Conservation (phyloP, 1,140 invertebrate species). For the Penaeus vannamei region DNA sequence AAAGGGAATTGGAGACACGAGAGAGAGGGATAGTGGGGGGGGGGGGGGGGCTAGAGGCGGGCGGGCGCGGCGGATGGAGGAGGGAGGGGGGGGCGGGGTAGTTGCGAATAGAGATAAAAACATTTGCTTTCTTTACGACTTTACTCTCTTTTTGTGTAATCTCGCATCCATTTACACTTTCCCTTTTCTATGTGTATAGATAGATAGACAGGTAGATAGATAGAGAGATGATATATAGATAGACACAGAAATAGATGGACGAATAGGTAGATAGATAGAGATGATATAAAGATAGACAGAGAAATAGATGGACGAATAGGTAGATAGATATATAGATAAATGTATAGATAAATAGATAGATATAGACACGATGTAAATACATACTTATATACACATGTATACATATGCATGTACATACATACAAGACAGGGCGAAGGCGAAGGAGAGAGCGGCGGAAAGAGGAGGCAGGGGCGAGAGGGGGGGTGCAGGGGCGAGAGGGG, state of each 20-base stretch:
- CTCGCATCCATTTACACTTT: too few species aligned
- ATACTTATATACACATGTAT: too few species aligned
- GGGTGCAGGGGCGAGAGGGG: background rate
- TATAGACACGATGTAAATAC: background rate
- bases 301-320: background rate
- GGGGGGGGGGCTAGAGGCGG: background rate
- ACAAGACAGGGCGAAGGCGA: background rate
- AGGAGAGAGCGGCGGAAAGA: constrained; percentile 7
- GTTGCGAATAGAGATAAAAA: background rate
- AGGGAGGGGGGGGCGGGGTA: background rate
- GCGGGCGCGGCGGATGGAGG: background rate
- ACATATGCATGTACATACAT: background rate
- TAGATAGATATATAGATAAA: background rate
- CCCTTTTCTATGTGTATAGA: too few species aligned
- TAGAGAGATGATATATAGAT: background rate
- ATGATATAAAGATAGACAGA: too few species aligned
- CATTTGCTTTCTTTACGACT: background rate
- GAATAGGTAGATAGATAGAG: background rate
- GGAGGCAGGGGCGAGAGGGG: constrained; percentile 3
- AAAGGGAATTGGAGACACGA: background rate
- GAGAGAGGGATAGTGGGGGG: background rate
- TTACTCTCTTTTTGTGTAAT: too few species aligned
- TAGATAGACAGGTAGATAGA: background rate
- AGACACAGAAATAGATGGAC: too few species aligned
- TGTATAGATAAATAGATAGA: background rate